A percentile compares a stretch with the other conserved stretches of the same genome.
These are phyloP conservation scores for Heteropelma amictum DNA, from an alignment of 2,888 invertebrate species.

Conservation along the genomic window DNA sequence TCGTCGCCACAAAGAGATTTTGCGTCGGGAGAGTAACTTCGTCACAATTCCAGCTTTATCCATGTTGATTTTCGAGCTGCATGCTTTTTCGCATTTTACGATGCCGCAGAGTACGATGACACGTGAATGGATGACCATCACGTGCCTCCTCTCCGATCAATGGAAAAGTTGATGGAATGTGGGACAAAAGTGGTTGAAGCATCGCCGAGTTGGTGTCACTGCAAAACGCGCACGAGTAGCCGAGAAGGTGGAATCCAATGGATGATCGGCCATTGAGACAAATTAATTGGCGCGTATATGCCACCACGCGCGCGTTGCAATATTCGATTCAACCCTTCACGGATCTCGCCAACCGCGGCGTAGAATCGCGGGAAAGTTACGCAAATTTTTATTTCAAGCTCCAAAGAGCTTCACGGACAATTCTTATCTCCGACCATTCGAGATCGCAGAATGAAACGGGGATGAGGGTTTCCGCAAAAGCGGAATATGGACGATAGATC, in stretches of 20 bases:
- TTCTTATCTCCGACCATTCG: no score
- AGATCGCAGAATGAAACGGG: no score
- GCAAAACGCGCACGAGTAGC: constrained; percentile 32
- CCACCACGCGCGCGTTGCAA: constrained; percentile 51
- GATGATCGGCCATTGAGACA: constrained; percentile 49
- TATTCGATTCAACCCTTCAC: no score
- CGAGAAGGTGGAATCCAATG: constrained; percentile 38
- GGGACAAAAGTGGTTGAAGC: constrained; percentile 42
- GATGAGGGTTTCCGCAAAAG: no score
- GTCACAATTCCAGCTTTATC: constrained; percentile 4
- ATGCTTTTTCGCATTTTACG: background rate
- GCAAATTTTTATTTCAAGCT: constrained; percentile 16
- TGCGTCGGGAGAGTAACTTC: no score
- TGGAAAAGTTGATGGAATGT: constrained; percentile 29
- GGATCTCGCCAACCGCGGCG: no score
- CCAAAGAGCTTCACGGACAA: no score
- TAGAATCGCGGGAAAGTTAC: no score
- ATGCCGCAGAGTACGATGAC: no score
- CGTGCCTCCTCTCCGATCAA: constrained; percentile 25
- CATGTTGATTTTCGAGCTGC: background rate
- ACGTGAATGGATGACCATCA: no score
- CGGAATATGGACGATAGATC: no score
- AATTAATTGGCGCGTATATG: constrained; percentile 57
- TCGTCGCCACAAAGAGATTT: background rate
- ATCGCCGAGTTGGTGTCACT: constrained; percentile 38